Conservation (phyloP, 2,113 vertebrate genomes). For the Eretmochelys imbricata region DNA sequence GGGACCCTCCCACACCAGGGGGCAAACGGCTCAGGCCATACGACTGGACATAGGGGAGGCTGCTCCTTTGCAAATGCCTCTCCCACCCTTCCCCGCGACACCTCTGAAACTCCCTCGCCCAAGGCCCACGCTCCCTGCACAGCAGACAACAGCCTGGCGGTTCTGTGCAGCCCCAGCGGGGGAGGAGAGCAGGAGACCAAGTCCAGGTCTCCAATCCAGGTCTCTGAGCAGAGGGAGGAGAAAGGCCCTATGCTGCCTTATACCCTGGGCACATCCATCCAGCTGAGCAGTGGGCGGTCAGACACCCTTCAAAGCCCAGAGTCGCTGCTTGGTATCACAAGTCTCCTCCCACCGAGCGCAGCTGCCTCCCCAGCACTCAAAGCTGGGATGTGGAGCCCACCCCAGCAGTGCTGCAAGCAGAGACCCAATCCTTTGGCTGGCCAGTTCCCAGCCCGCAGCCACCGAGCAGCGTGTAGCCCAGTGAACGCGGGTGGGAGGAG, state of each 20-base stretch:
- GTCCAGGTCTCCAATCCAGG: not conserved
- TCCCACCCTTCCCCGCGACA: not conserved
- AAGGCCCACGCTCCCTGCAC: not conserved
- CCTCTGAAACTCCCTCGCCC: not conserved
- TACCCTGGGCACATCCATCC: not conserved
- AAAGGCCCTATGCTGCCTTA: not conserved
- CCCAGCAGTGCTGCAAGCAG: accelerated
- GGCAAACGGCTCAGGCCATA: too few relatives aligned
- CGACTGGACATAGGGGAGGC: not conserved
- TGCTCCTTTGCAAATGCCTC: not conserved
- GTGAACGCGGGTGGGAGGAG: not conserved
- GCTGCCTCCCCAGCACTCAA: too few relatives aligned
- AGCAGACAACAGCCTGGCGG: not conserved
- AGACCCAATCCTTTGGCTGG: too few relatives aligned
- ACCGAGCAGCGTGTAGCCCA: too few relatives aligned
- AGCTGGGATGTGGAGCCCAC: not conserved
- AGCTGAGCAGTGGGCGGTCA: too few relatives aligned
- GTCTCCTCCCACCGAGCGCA: too few relatives aligned
- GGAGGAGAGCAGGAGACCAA: not conserved
- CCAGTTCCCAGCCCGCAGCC: too few relatives aligned
- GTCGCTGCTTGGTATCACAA: too few relatives aligned
- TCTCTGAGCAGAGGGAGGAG: not conserved
- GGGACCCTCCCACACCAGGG: not conserved
- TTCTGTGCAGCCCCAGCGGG: not conserved
- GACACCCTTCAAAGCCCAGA: too few relatives aligned